These are phyloP conservation scores for Melanocharis versteri DNA, from an alignment of 2,113 vertebrate genomes.

Conservation along the genomic window DNA sequence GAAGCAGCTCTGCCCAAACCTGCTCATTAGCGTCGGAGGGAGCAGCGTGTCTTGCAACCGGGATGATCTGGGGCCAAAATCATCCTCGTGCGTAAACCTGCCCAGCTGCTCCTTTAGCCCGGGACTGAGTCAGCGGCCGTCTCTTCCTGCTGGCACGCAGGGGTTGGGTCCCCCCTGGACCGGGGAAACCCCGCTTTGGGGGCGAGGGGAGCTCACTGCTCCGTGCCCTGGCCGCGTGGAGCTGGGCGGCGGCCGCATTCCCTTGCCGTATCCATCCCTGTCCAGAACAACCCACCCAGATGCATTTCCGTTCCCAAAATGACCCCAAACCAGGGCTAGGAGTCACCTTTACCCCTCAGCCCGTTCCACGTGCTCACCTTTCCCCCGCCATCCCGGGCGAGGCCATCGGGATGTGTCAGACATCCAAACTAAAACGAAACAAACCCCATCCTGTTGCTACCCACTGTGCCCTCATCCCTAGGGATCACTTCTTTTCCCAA, in stretches of 20 bases:
- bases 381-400: not conserved
- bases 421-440: not conserved
- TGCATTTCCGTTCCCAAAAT: not conserved
- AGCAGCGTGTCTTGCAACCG: not conserved
- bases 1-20: slow-evolving; percentile 12
- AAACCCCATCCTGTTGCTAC: not conserved
- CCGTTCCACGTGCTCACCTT: not conserved
- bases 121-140: not conserved
- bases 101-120: not conserved
- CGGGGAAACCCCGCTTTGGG: not conserved
- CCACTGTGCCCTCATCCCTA: not conserved
- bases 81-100: slow-evolving; percentile 14
- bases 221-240: accelerated
- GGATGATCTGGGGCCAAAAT: not conserved
- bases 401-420: slow-evolving; percentile 4
- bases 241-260: not conserved
- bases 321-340: not conserved
- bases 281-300: not conserved
- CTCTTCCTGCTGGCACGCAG: not conserved
- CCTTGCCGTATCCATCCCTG: not conserved
- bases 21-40: slow-evolving; percentile 21
- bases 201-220: not conserved
- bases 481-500: slow-evolving; percentile 18
- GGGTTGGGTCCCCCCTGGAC: not conserved
- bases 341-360: not conserved